A percentile compares a stretch with the other conserved stretches of the same genome.
Evolutionary conservation across 2,797 vertebrate species (phyloP).

Genomic region (Sebastiscus tertius): DNA sequence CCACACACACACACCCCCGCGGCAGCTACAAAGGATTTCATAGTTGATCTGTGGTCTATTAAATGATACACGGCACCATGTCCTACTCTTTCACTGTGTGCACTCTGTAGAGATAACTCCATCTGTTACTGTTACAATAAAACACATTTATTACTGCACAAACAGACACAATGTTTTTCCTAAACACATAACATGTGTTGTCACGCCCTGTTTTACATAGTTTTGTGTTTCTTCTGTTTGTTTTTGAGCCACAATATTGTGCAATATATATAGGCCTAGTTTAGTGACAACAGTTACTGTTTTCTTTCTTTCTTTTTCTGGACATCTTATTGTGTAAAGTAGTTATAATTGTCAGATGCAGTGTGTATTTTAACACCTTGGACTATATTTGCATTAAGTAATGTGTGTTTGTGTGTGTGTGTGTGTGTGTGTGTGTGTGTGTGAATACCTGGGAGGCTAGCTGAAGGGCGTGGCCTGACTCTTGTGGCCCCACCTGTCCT

Average conservation of each 20-base stretch:
- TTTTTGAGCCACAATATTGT: too few relatives aligned
- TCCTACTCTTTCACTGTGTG: neutral
- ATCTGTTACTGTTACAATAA: neutral
- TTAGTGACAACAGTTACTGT: accelerated
- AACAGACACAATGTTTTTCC: neutral
- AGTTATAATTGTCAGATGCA: neutral
- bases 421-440: neutral
- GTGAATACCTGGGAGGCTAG: neutral
- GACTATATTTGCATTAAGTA: too few relatives aligned
- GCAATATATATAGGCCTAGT: too few relatives aligned
- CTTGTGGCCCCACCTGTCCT: neutral
- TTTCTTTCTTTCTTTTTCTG: neutral
- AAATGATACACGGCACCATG: neutral
- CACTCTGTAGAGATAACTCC: neutral
- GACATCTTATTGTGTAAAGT: too few relatives aligned
- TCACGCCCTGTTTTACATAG: neutral
- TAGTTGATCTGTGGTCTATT: neutral
- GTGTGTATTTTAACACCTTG: neutral
- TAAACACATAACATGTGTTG: neutral
- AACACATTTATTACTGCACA: neutral
- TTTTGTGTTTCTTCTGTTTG: neutral
- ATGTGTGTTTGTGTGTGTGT: neutral
- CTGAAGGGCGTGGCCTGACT: neutral
- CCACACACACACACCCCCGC: conserved; percentile 29
- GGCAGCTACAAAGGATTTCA: conserved; percentile 1